Evolutionary conservation across 2,888 invertebrate species (phyloP).

Genomic region (Sarcophaga caerulescens): DNA sequence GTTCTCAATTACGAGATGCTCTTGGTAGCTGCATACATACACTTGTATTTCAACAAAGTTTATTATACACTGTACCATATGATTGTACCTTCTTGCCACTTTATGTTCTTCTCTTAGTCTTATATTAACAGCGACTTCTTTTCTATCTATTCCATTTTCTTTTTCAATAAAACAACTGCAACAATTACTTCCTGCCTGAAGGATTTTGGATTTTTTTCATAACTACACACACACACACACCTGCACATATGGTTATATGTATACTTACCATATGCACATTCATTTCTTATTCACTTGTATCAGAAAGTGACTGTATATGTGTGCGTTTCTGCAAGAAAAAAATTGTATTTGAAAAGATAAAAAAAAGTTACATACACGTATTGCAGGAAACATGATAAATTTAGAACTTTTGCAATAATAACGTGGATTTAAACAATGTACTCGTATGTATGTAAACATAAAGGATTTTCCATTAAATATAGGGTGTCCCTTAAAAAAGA

Average conservation of each 20-base stretch:
- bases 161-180: conserved; percentile 6
- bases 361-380: not conserved
- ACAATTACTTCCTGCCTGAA: conserved; percentile 31
- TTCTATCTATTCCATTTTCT: not conserved
- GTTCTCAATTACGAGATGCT: too few relatives aligned
- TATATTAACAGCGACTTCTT: not conserved
- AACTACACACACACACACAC: not conserved
- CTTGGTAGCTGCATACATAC: too few relatives aligned
- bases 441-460: conserved; percentile 1
- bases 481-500: not conserved
- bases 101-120: not conserved
- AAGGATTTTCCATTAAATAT: not conserved
- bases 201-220: conserved; percentile 1
- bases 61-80: too few relatives aligned
- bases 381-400: conserved; percentile 10
- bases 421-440: conserved; percentile 8
- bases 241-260: too few relatives aligned
- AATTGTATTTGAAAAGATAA: not conserved
- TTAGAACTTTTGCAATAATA: conserved; percentile 34
- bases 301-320: not conserved
- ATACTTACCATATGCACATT: not conserved
- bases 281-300: not conserved
- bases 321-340: not conserved
- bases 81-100: too few relatives aligned
- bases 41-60: too few relatives aligned